Evolutionary conservation across 2,113 vertebrate genomes (phyloP), one percentile per base, ranked within the genome.

Genomic region (Acanthochromis polyacanthus): DNA sequence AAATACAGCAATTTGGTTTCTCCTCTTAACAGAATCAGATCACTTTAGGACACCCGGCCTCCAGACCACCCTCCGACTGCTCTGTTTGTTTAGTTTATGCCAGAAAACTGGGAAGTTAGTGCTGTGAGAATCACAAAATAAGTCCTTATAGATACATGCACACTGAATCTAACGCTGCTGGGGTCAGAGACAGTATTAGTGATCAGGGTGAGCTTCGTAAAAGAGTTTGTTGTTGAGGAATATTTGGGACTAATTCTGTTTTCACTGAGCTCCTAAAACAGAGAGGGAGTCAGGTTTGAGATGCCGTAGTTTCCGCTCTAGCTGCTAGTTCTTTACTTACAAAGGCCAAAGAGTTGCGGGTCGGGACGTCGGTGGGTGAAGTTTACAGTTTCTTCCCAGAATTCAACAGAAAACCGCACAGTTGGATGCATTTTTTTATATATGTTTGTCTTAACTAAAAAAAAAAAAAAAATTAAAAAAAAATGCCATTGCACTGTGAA

Each of bases 401-500:
- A 59, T 70, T 25, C 52, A 52, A 64, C n/a, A 32, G 11, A 5
- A 40, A 52, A 76, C 15, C 40, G 73, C 75, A 77, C 25, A 60
- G 75, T 12, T 20, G 64, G 85, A 68, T 45, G 68, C 59, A 15
- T 82, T 76, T 78, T 80, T 74, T 55, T 55, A 68, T 81, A 61
- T 85, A 81, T 69, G 43, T 81, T 82, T 84, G 87, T 93, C 92
- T 92, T 89, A 89, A 90, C 62, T 48, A 71, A 70, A 10, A 56
- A 28, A 40, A 71, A 64, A 15, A 28, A 30, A 23, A 64, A n/a
- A n/a, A n/a, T n/a, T n/a, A n/a, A n/a, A n/a, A 67, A 57, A 81
- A 86, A 85, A 79, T 88, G 88, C 92, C 92, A 89, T 90, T 75
- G 80, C 90, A 93, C 92, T 93, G 92, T 93, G 92, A 93, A 76